Percentiles rank a stretch among this genome's conserved stretches.
phyloP scores from a whole-genome alignment of 2,888 invertebrate genomes.

The Zootermopsis nevadensis region DNA sequence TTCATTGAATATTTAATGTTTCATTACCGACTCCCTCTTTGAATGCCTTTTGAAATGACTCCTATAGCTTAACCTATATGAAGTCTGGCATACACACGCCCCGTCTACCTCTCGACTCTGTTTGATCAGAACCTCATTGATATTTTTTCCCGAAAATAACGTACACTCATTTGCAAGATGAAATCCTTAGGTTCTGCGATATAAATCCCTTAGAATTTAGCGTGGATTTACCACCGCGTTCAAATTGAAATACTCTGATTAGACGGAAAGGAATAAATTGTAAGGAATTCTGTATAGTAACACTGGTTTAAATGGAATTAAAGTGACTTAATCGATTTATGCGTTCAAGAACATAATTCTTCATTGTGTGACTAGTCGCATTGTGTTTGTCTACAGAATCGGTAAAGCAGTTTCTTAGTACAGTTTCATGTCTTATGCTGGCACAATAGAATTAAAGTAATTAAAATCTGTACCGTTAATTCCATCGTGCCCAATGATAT shows the following conservation, averaged over 20 bases:
- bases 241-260: constrained; percentile 9
- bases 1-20: constrained; percentile 54
- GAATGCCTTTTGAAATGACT: constrained; percentile 53
- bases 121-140: constrained; percentile 53
- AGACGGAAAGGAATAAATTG: neutral
- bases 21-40: constrained; percentile 53
- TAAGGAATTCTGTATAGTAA: neutral
- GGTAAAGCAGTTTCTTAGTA: no score
- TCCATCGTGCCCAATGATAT: no score
- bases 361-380: no score
- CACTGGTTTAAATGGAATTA: neutral
- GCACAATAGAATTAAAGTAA: no score
- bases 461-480: no score
- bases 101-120: constrained; percentile 34
- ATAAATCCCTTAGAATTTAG: constrained; percentile 23
- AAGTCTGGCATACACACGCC: constrained; percentile 31
- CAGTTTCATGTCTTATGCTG: no score
- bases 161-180: constrained; percentile 48
- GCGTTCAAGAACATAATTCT: no score
- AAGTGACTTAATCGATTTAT: no score
- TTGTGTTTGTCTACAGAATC: no score
- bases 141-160: constrained; percentile 44
- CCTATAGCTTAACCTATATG: constrained; percentile 51
- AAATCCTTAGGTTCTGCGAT: constrained; percentile 13
- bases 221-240: neutral